Evolutionary conservation across 2,888 invertebrate genomes (phyloP).

Genomic region (Acleris holmiana): DNA sequence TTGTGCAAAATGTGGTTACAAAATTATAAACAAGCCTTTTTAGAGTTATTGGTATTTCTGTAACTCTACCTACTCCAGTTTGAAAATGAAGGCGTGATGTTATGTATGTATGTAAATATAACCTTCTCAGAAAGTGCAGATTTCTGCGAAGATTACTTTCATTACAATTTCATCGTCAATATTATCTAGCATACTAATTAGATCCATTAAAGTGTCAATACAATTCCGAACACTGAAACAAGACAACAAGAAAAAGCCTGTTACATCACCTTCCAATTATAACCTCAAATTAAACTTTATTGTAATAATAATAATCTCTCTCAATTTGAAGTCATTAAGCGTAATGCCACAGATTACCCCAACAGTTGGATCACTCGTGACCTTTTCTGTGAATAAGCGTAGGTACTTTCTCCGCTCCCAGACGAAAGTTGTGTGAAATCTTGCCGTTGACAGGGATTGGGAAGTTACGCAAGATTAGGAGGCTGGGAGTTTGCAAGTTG

Average conservation of each 20-base stretch:
- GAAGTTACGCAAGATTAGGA: conserved; percentile 30
- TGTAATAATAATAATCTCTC: background rate
- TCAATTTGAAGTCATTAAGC: conserved; percentile 19
- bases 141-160: no score
- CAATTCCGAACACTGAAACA: background rate
- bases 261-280: background rate
- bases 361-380: conserved; percentile 16
- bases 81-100: no score
- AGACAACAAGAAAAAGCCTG: background rate
- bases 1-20: no score
- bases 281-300: conserved; percentile 7
- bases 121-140: no score
- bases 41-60: no score
- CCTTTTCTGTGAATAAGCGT: conserved; percentile 3
- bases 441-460: conserved; percentile 18
- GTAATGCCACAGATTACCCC: conserved; percentile 13
- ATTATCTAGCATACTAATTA: no score
- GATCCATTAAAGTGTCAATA: no score
- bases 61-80: no score
- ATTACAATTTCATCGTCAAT: no score
- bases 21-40: no score
- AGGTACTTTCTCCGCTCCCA: conserved; percentile 26
- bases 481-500: conserved; percentile 23
- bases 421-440: conserved; percentile 18
- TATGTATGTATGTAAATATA: no score